A percentile compares a stretch with the other conserved stretches of the same genome.
phyloP scores from a whole-genome alignment of 1,140 invertebrate species.

The Drosophila repleta region DNA sequence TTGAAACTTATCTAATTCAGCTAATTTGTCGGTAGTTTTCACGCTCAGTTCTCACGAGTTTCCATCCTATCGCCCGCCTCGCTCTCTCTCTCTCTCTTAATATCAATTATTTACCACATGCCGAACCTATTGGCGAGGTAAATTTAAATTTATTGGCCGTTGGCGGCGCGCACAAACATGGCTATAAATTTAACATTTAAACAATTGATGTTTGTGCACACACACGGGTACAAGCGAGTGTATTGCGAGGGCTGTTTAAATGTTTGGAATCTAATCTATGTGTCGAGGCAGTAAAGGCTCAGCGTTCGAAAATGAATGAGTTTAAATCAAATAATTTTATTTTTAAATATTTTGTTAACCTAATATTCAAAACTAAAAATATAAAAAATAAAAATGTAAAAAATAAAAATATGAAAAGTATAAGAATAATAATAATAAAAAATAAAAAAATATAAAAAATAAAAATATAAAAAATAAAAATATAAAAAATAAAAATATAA shows the following conservation, averaged over 20 bases:
- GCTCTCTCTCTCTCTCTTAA: slow-evolving; percentile 15
- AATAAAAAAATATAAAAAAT: no score
- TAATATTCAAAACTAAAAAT: no score
- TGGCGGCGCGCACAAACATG: slow-evolving; percentile 65
- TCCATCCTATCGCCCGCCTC: neutral
- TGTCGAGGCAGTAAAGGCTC: no score
- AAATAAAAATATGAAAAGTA: no score
- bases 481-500: no score
- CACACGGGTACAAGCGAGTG: neutral
- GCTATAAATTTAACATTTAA: slow-evolving; percentile 69
- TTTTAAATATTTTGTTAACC: no score
- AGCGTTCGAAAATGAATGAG: no score
- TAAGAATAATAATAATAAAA: neutral
- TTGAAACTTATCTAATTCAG: slow-evolving; percentile 48
- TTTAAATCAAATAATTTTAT: no score
- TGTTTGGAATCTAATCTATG: neutral
- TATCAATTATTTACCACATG: slow-evolving; percentile 65
- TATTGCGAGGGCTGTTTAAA: neutral
- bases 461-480: no score
- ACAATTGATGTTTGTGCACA: slow-evolving; percentile 60
- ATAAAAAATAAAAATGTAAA: no score
- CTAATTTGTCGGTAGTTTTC: slow-evolving; percentile 50
- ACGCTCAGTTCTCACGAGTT: slow-evolving; percentile 23
- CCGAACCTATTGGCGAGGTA: slow-evolving; percentile 3
- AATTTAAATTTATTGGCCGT: slow-evolving; percentile 72